phyloP scores from a whole-genome alignment of 2,113 vertebrate species.

The Xyliphius kryptos region DNA sequence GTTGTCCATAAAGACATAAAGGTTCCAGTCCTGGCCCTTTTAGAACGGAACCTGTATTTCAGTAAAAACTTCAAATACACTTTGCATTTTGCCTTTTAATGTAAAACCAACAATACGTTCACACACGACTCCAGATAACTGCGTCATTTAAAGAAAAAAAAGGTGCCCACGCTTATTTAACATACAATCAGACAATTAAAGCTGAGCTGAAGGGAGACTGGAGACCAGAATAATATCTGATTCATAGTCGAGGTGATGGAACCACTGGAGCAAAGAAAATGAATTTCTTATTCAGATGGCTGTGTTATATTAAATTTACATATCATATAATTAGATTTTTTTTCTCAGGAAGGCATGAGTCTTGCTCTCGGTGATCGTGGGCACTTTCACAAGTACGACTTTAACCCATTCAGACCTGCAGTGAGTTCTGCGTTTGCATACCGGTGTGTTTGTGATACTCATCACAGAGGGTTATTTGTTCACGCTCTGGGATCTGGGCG shows the following conservation, averaged over 20 bases:
- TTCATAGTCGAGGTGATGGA: constrained; percentile 45
- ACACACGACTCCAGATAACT: neutral
- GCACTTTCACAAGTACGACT: no score
- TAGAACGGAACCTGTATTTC: no score
- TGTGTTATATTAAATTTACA: constrained; percentile 57
- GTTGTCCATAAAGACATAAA: no score
- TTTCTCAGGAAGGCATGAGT: neutral
- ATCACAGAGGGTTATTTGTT: no score
- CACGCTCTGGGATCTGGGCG: no score
- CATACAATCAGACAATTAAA: neutral
- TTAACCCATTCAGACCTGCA: constrained; percentile 6
- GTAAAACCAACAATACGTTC: no score
- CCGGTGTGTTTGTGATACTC: no score
- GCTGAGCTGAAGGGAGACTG: constrained; percentile 48
- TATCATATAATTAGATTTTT: constrained; percentile 55
- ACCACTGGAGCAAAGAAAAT: constrained; percentile 43
- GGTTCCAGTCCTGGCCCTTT: no score
- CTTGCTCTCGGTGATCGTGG: constrained; percentile 42
- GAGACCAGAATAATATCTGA: constrained; percentile 50
- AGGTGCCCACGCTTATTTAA: no score
- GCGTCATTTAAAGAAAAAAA: constrained; percentile 21
- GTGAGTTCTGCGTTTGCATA: neutral
- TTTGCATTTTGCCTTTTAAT: no score
- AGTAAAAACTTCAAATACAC: no score
- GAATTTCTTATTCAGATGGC: constrained; percentile 55